A percentile compares a stretch with the other conserved stretches of the same genome.
phyloP scores from a whole-genome alignment of 2,888 invertebrate species.

The Abrostola triplasia region DNA sequence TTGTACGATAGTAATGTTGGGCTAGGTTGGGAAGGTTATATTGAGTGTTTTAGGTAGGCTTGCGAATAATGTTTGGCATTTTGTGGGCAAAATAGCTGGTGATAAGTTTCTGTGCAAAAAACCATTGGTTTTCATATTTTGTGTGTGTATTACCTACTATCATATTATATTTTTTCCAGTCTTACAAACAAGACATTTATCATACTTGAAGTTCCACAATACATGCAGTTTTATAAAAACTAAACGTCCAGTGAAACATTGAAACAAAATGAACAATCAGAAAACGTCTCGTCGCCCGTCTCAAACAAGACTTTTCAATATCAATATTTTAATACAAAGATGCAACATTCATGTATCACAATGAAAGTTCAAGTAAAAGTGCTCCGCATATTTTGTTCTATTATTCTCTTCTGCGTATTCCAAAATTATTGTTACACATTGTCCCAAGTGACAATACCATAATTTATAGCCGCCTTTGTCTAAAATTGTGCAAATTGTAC shows the following conservation, averaged over 20 bases:
- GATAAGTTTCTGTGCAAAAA: too few relatives aligned
- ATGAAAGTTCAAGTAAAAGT: slow-evolving; percentile 48
- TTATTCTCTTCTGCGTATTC: slow-evolving; percentile 48
- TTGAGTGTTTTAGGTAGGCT: slow-evolving; percentile 25
- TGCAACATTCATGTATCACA: slow-evolving; percentile 30
- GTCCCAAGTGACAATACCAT: slow-evolving; percentile 49
- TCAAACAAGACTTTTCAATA: slow-evolving; percentile 14
- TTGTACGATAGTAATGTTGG: slow-evolving; percentile 56
- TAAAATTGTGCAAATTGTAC: slow-evolving; percentile 64
- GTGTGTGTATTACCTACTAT: too few relatives aligned
- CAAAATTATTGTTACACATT: slow-evolving; percentile 47
- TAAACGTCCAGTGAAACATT: not conserved
- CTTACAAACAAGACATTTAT: not conserved
- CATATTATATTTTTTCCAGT: too few relatives aligned
- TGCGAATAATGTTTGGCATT: slow-evolving; percentile 21
- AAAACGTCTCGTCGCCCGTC: slow-evolving; percentile 7
- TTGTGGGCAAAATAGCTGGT: not conserved
- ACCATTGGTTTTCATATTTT: too few relatives aligned
- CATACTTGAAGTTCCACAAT: too few relatives aligned
- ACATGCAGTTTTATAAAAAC: not conserved
- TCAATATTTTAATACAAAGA: slow-evolving; percentile 30
- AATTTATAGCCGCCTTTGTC: slow-evolving; percentile 55
- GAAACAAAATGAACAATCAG: slow-evolving; percentile 14
- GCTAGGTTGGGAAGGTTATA: slow-evolving; percentile 40
- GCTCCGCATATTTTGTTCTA: slow-evolving; percentile 34